A percentile compares a stretch with the other conserved stretches of the same genome.
These are phyloP conservation scores for Mallotus villosus DNA, from an alignment of 2,797 vertebrate genomes.

Conservation along the genomic window DNA sequence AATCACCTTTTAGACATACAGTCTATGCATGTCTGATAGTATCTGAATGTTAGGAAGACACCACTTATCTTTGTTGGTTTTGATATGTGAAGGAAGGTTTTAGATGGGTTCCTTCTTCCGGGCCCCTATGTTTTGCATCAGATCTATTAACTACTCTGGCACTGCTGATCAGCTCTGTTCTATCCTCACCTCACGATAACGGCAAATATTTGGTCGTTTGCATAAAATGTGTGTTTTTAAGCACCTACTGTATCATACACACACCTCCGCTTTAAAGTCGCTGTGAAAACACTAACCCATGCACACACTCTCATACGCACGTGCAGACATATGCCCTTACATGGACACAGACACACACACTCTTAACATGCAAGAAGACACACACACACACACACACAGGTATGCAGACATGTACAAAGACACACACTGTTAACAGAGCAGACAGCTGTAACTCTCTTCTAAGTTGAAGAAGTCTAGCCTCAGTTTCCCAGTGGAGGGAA, in stretches of 20 bases:
- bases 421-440: not conserved
- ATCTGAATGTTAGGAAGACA: not conserved
- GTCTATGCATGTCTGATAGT: not conserved
- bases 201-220: not conserved
- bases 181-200: not conserved
- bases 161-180: not conserved
- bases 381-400: not conserved
- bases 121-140: not conserved
- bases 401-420: not conserved
- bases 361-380: not conserved
- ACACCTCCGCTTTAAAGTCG: too few species aligned
- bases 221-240: not conserved
- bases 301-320: not conserved
- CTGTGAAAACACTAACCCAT: not conserved
- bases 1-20: not conserved
- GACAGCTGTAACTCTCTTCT: not conserved
- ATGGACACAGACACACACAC: not conserved
- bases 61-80: too few species aligned
- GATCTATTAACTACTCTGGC: not conserved
- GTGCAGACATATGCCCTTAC: not conserved
- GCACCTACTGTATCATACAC: not conserved
- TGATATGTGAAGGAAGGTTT: not conserved
- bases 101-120: not conserved
- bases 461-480: not conserved
- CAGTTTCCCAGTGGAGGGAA: not conserved